These are phyloP conservation scores for Urophycis tenuis DNA, from an alignment of 2,797 vertebrate species.

Conservation along the genomic window DNA sequence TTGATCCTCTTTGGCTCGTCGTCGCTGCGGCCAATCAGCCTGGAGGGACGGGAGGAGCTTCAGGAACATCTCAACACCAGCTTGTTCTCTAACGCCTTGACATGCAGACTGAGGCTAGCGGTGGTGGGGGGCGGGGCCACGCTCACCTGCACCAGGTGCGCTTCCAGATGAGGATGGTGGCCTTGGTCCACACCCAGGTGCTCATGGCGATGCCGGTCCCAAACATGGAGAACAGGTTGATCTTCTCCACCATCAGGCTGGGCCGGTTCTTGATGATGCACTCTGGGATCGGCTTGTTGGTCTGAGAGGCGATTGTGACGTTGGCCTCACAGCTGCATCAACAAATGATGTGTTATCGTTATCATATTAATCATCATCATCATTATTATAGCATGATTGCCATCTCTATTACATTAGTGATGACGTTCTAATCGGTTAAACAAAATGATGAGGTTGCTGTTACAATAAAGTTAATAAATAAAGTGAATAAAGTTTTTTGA, in stretches of 20 bases:
- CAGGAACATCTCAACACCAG: too few relatives aligned
- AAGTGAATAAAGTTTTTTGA: neutral
- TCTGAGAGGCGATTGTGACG: conserved; percentile 91
- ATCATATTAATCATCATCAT: too few relatives aligned
- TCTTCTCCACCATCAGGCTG: conserved; percentile 95
- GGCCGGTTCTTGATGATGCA: conserved; percentile 96
- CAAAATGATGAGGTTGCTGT: too few relatives aligned
- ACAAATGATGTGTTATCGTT: neutral
- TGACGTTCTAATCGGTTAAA: neutral
- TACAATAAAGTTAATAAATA: too few relatives aligned
- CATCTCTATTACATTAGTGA: neutral
- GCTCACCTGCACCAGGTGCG: conserved; percentile 94
- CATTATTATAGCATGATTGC: neutral
- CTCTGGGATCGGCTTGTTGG: conserved; percentile 92
- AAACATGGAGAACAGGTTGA: conserved; percentile 98
- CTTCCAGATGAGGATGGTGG: conserved; percentile 97
- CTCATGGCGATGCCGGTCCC: conserved; percentile 97
- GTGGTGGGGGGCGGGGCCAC: neutral
- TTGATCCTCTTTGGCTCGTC: conserved; percentile 96
- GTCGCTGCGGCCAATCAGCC: conserved; percentile 90
- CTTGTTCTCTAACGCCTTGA: too few relatives aligned
- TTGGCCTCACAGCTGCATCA: conserved; percentile 89
- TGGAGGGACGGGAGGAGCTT: too few relatives aligned
- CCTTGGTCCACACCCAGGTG: conserved; percentile 99
- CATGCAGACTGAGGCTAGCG: too few relatives aligned